Evolutionary conservation across 2,888 invertebrate species (phyloP), one percentile per base, ranked within the genome.

Genomic region (Ellobium chinense): DNA sequence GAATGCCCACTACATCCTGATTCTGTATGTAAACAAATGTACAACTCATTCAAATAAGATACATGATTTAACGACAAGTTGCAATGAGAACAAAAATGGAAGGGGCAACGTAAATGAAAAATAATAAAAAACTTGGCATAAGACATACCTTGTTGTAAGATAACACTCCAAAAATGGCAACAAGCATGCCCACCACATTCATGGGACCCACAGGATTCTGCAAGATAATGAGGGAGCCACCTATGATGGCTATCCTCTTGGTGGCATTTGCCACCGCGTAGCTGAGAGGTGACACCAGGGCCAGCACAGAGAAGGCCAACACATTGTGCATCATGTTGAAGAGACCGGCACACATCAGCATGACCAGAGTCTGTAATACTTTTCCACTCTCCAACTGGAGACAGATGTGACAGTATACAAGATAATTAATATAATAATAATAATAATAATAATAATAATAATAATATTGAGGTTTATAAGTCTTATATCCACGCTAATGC

Each of bases 191-290:
- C 74, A 96, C 94, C 86, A 98, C 94, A 94, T 98, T 99, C 73
- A 95, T 93, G 88, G 95, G 94, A 60, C 98, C 96, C 58, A 99
- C 98, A 4, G 98, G 98, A 94, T 99, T 99, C 77, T 96, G 96
- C 87, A 99, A 94, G 89, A 97, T 94, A 85, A 98, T 93, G 86
- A 99, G 94, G 68, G 98, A 98, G 46, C 97, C 96, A 18, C 95
- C 96, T 91, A 99, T 98, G 78, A 99, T 97, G 87, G 92, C 91
- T 87, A 98, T 97, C 88, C 98, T 95, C 94, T 99, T 99, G 76
- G 98, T 97, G 36, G 97, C 97, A 93, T 97, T 98, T 75, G 98
- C 98, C 79, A 99, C 98, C 0, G 98, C 98, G 93, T 99, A 99
- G 0, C 97, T 97, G 46, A 99, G 94, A 60, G 99, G 98, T n/a